Base-by-base conservation (phyloP, 2,888 invertebrate genomes). In the Apotomis turbidana region DNA sequence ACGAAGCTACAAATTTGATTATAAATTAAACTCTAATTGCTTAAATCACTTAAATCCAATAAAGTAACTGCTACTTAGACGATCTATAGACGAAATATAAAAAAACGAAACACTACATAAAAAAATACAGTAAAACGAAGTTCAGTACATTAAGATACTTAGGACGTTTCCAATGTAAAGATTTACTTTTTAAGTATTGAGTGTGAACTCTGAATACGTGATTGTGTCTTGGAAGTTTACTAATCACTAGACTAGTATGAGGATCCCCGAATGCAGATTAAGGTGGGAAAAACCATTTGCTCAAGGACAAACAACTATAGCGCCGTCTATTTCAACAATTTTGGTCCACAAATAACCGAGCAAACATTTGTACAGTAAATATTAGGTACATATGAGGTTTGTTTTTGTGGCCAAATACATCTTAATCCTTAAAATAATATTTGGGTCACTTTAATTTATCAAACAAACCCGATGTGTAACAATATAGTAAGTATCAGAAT, bases 351-450 rank as follows among this genome's bases (percentile, higher is more conserved):
- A 59, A 52, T 64, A 41, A 12, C 1, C 0, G 12, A 15, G 52
- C 52, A 64, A 64, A 59, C 49, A 59, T n/a, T 59, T 12, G 10
- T 54, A 4, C n/a, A 51, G 68, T 54, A 52, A 68, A 68, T 60
- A 68, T 60, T 68, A 59, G 27, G 27, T 52, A n/a, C 5, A 13
- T 13, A 3, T 46, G 27, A 27, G 27, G 6, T 5, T 68, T 36
- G 44, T 12, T 52, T 68, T 68, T 63, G 38, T 38, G 10, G n/a
- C 27, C 5, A 52, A 59, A 12, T 41, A 59, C 13, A 41, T 59
- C 8, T 38, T 41, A 59, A 49, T 49, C 49, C 49, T 49, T 49
- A 9, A 49, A 6, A 49, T 10, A 49, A 49, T 49, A 10, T 49
- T 49, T 49, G 10, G 9, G 49, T 49, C 3, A 10, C 9, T 49